Conservation (phyloP, 1,140 invertebrate genomes). For the Ceratosolen solmsi region DNA sequence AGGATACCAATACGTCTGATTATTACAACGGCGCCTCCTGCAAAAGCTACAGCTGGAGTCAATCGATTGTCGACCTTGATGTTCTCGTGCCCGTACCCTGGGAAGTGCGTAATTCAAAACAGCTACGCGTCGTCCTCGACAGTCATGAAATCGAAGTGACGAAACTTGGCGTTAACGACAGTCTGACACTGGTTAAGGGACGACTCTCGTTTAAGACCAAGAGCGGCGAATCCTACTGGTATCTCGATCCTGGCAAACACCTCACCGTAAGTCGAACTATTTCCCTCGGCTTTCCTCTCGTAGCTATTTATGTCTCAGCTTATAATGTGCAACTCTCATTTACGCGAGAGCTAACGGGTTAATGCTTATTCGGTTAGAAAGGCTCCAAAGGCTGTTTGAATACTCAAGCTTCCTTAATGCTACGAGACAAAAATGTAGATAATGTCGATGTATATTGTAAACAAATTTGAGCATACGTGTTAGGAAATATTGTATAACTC, state of each 20-base stretch:
- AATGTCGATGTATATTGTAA: neutral
- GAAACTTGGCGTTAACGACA: conserved; percentile 46
- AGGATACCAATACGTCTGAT: conserved; percentile 68
- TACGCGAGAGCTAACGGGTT: too few species aligned
- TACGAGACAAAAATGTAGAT: neutral
- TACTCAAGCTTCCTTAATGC: too few species aligned
- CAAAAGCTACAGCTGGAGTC: conserved; percentile 87
- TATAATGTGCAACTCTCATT: neutral
- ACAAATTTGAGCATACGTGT: neutral
- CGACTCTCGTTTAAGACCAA: conserved; percentile 80
- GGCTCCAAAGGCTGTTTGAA: too few species aligned
- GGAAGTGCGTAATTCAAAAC: conserved; percentile 77
- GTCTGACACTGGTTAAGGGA: conserved; percentile 77
- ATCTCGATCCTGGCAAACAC: conserved; percentile 81
- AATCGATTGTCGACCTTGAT: conserved; percentile 86
- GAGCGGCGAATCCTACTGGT: conserved; percentile 87
- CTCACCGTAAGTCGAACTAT: conserved; percentile 68
- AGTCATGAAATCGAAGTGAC: conserved; percentile 74
- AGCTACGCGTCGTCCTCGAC: conserved; percentile 79
- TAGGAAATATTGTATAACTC: neutral
- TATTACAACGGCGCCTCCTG: conserved; percentile 86
- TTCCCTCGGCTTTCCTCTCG: neutral
- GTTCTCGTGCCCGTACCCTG: conserved; percentile 80
- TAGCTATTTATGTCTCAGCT: neutral
- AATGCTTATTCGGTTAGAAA: too few species aligned